Percentiles rank a stretch among this genome's conserved stretches.
These are phyloP conservation scores for Alaudala cheleensis DNA, from an alignment of 2,113 vertebrate species.

Conservation along the genomic window DNA sequence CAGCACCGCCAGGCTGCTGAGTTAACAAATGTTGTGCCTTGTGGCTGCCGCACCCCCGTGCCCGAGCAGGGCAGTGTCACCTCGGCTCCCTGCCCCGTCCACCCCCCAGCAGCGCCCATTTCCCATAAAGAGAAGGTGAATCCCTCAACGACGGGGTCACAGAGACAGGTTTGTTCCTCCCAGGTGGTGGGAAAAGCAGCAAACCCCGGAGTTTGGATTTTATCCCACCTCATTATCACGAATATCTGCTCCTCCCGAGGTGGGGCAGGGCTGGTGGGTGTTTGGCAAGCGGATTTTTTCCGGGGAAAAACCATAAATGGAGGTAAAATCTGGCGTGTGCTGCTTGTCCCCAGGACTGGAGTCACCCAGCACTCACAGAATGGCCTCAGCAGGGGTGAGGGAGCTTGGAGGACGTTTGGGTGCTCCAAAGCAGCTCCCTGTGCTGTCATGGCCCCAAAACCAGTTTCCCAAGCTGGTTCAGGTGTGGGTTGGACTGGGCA, in stretches of 20 bases:
- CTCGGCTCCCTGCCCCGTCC: not conserved
- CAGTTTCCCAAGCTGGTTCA: not conserved
- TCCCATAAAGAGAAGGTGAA: fast-evolving
- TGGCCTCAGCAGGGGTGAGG: fast-evolving
- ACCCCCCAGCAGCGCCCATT: not conserved
- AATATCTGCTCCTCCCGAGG: not conserved
- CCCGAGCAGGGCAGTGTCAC: fast-evolving
- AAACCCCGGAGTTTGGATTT: fast-evolving
- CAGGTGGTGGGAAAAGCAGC: not conserved
- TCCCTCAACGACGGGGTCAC: fast-evolving
- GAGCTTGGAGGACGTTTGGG: not conserved
- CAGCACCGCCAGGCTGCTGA: not conserved
- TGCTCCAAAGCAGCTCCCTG: not conserved
- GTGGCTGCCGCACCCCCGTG: fast-evolving
- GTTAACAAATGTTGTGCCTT: fast-evolving
- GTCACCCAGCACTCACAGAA: fast-evolving
- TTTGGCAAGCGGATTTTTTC: not conserved
- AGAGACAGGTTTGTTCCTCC: not conserved
- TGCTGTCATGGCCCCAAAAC: fast-evolving
- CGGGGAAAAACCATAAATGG: not conserved
- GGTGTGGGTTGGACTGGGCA: not conserved
- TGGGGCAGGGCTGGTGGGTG: fast-evolving
- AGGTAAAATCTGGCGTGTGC: not conserved
- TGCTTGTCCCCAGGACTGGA: not conserved
- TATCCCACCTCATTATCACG: not conserved